phyloP scores from a whole-genome alignment of 2,888 invertebrate species.

The Apoderus coryli region DNA sequence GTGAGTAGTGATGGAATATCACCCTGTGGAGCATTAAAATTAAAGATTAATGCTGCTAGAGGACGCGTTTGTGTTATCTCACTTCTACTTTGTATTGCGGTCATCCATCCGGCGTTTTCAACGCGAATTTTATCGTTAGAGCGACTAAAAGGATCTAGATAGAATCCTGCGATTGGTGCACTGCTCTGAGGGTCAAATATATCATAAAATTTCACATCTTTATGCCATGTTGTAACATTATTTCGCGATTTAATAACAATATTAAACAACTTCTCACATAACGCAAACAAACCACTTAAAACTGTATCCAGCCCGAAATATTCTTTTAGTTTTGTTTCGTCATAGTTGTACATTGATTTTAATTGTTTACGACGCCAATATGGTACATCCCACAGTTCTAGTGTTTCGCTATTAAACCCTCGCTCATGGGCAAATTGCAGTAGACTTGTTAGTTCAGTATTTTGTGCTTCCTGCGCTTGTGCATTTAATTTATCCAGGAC shows the following conservation, averaged over 20 bases:
- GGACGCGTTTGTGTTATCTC: slow-evolving; percentile 49
- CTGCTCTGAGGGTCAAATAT: slow-evolving; percentile 53
- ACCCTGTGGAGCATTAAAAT: slow-evolving; percentile 55
- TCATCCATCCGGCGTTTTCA: slow-evolving; percentile 58
- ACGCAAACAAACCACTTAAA: slow-evolving; percentile 58
- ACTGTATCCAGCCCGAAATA: slow-evolving; percentile 77
- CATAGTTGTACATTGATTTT: slow-evolving; percentile 43
- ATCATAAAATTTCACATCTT: slow-evolving; percentile 71
- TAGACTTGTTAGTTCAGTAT: slow-evolving; percentile 54
- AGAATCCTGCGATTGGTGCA: slow-evolving; percentile 65
- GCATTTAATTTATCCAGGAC: slow-evolving; percentile 51
- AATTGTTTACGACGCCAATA: slow-evolving; percentile 76
- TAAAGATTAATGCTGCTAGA: slow-evolving; percentile 69
- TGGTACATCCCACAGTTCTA: slow-evolving; percentile 73
- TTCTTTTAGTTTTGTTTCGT: slow-evolving; percentile 56
- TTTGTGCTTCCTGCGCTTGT: slow-evolving; percentile 59
- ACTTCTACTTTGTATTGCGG: slow-evolving; percentile 62
- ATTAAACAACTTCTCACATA: slow-evolving; percentile 65
- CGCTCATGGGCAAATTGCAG: slow-evolving; percentile 57
- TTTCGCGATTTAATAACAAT: slow-evolving; percentile 54
- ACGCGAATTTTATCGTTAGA: slow-evolving; percentile 46
- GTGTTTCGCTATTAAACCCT: slow-evolving; percentile 45
- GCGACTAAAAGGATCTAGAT: slow-evolving; percentile 66
- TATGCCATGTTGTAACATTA: slow-evolving; percentile 66
- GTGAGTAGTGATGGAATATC: slow-evolving; percentile 52